A percentile compares a stretch with the other conserved stretches of the same genome.
phyloP scores from a whole-genome alignment of 2,797 vertebrate species.

The Coreius guichenoti region DNA sequence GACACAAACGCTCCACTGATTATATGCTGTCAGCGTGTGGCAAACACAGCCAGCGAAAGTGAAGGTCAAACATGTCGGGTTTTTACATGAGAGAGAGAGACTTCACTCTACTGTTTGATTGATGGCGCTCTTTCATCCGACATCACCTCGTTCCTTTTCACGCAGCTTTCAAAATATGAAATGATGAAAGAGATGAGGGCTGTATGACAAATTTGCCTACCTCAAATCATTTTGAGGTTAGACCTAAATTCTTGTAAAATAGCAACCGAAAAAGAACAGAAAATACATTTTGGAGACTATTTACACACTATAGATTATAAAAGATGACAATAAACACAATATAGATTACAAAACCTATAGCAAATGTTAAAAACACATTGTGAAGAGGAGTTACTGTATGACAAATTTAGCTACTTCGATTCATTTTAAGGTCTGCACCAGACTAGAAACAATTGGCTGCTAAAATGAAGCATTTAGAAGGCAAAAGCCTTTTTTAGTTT shows the following conservation, averaged over 20 bases:
- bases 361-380: not conserved
- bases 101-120: slow-evolving; percentile 40
- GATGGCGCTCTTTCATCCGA: slow-evolving; percentile 31
- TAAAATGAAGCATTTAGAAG: not conserved
- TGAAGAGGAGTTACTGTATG: not conserved
- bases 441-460: not conserved
- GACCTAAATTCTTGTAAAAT: not conserved
- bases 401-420: not conserved
- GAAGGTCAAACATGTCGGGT: slow-evolving; percentile 47
- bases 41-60: slow-evolving; percentile 39
- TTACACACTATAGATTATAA: not conserved
- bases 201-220: slow-evolving; percentile 2
- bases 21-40: slow-evolving; percentile 49
- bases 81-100: slow-evolving; percentile 37
- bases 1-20: slow-evolving; percentile 50
- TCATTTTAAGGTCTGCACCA: not conserved
- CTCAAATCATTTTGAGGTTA: slow-evolving; percentile 17
- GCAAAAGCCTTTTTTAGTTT: not conserved
- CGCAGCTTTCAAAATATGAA: slow-evolving; percentile 26
- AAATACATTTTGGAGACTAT: not conserved
- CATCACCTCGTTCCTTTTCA: slow-evolving; percentile 14
- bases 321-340: not conserved
- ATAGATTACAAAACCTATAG: not conserved
- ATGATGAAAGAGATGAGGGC: slow-evolving; percentile 30
- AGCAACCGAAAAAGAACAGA: not conserved